phyloP scores from a whole-genome alignment of 2,888 invertebrate genomes.

The Dasysyrphus albostriatus region DNA sequence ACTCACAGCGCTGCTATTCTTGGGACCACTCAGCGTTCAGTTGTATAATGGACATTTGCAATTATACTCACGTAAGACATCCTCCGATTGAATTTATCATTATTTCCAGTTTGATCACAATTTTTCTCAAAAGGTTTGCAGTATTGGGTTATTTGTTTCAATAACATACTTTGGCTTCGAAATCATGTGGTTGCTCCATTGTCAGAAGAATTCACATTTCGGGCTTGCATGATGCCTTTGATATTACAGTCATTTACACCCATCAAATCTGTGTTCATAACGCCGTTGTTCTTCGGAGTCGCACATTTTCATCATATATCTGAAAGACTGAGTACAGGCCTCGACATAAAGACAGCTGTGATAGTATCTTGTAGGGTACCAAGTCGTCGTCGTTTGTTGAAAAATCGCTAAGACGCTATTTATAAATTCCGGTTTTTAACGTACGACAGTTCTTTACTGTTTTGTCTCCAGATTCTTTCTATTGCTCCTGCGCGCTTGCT shows the following conservation, averaged over 20 bases:
- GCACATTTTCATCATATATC: constrained; percentile 97
- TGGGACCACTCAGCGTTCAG: constrained; percentile 93
- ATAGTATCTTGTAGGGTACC: constrained; percentile 88
- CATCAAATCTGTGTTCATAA: constrained; percentile 90
- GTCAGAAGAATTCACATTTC: constrained; percentile 97
- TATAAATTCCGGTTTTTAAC: no score
- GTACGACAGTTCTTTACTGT: no score
- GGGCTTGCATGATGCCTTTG: constrained; percentile 97
- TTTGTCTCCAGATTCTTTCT: no score
- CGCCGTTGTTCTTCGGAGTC: constrained; percentile 96
- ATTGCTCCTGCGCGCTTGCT: no score
- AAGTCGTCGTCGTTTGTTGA: neutral
- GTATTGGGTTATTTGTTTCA: constrained; percentile 89
- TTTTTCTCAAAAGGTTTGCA: constrained; percentile 85
- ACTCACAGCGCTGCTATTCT: constrained; percentile 91
- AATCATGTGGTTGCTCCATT: constrained; percentile 96
- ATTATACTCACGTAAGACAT: constrained; percentile 87
- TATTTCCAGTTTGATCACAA: neutral
- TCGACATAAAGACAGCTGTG: constrained; percentile 88
- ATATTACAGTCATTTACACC: constrained; percentile 92
- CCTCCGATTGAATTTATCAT: neutral
- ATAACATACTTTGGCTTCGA: constrained; percentile 92
- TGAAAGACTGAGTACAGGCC: constrained; percentile 90
- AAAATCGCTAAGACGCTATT: neutral
- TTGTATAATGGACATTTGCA: constrained; percentile 88